Conservation (phyloP, 2,797 vertebrate species). For the Spondyliosoma cantharus region DNA sequence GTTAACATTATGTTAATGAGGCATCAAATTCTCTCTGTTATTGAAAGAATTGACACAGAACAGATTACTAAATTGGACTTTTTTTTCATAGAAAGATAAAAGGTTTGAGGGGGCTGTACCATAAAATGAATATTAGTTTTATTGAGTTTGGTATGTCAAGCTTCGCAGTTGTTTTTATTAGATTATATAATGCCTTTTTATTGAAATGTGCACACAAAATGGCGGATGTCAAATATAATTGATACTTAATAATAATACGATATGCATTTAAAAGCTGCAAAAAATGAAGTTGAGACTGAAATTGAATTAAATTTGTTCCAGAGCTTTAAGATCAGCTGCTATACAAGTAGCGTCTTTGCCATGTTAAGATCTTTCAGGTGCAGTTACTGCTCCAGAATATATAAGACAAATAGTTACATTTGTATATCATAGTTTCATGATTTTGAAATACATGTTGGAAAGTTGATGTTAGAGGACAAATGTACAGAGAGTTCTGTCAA, state of each 20-base stretch:
- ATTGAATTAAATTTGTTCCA: constrained; percentile 30
- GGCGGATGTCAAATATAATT: background rate
- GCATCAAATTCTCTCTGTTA: background rate
- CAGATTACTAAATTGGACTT: background rate
- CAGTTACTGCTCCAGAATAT: background rate
- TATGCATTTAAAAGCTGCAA: constrained; percentile 22
- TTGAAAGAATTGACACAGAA: background rate
- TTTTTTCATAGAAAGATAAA: background rate
- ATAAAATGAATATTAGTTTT: background rate
- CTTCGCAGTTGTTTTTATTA: background rate
- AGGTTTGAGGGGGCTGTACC: too few species aligned
- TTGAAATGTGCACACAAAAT: background rate
- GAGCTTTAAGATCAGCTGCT: constrained; percentile 6
- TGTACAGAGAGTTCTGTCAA: constrained; percentile 47
- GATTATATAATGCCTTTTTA: background rate
- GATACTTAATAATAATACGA: too few species aligned
- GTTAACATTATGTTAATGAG: background rate
- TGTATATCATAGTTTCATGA: constrained; percentile 3
- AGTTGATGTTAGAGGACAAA: constrained; percentile 27
- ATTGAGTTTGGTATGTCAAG: background rate
- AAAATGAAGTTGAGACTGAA: constrained; percentile 12
- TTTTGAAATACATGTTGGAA: background rate
- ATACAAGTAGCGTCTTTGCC: background rate
- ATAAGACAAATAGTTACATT: background rate
- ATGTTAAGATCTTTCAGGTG: constrained; percentile 8